These are phyloP conservation scores for Drosophila atripex DNA, from an alignment of 2,888 invertebrate species.

Conservation along the genomic window DNA sequence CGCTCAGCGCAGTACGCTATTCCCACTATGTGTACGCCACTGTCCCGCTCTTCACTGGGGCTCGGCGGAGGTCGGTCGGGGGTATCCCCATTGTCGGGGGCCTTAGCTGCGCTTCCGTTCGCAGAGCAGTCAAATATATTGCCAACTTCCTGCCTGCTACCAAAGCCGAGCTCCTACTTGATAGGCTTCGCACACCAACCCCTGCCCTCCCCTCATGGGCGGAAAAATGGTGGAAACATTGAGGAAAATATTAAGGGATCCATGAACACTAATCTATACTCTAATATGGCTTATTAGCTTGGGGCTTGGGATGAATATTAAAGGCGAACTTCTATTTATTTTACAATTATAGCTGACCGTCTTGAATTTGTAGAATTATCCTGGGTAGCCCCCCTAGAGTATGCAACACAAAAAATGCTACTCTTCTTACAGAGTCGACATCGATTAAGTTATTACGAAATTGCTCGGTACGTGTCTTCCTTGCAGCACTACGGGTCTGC, in stretches of 20 bases:
- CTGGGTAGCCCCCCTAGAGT: not conserved
- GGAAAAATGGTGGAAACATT: slow-evolving; percentile 27
- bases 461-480: slow-evolving; percentile 67
- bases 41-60: slow-evolving; percentile 17
- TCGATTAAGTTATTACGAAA: slow-evolving; percentile 82
- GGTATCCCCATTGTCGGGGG: slow-evolving; percentile 60
- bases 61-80: not conserved
- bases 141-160: slow-evolving; percentile 78
- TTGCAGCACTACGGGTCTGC: slow-evolving; percentile 14
- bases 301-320: not conserved
- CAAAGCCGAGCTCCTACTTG: slow-evolving; percentile 55
- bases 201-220: slow-evolving; percentile 5
- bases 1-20: slow-evolving; percentile 22
- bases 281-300: not conserved
- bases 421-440: slow-evolving; percentile 58
- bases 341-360: too few relatives aligned
- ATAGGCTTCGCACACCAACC: slow-evolving; percentile 58
- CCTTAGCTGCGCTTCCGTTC: slow-evolving; percentile 73
- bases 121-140: slow-evolving; percentile 80
- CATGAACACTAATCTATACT: slow-evolving; percentile 10
- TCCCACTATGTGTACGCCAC: not conserved
- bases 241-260: not conserved
- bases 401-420: slow-evolving; percentile 12
- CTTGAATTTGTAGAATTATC: not conserved
- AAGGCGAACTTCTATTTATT: too few relatives aligned